A percentile compares a stretch with the other conserved stretches of the same genome.
These are phyloP conservation scores for Apodemus sylvaticus DNA, from an alignment of 2,113 vertebrate species.

Conservation along the genomic window DNA sequence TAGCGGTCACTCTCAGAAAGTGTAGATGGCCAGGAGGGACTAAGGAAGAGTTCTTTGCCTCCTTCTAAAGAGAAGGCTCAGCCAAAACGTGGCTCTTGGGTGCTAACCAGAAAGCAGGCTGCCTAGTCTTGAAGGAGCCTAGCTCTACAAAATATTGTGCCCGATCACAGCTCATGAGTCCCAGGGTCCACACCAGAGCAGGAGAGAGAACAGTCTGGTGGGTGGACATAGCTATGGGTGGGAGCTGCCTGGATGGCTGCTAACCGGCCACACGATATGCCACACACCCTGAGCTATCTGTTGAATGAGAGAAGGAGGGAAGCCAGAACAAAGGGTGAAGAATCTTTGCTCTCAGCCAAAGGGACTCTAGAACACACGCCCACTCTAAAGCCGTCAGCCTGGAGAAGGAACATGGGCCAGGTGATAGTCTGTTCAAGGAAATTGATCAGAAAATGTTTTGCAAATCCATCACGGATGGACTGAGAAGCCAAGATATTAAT, in stretches of 20 bases:
- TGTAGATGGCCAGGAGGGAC: not conserved
- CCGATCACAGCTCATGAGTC: not conserved
- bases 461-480: not conserved
- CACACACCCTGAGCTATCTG: not conserved
- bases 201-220: not conserved
- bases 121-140: not conserved
- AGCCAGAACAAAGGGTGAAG: not conserved
- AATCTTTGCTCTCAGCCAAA: conserved; percentile 20
- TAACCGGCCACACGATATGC: not conserved
- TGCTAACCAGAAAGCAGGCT: not conserved
- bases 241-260: not conserved
- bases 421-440: conserved; percentile 56
- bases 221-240: not conserved
- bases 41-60: not conserved
- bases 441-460: conserved; percentile 60
- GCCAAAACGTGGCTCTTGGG: not conserved
- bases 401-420: conserved; percentile 46
- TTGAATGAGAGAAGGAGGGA: not conserved
- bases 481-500: conserved; percentile 57
- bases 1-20: not conserved
- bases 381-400: conserved; percentile 40
- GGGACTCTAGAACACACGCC: not conserved
- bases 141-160: not conserved
- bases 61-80: not conserved
- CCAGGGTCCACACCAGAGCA: not conserved